A percentile compares a stretch with the other conserved stretches of the same genome.
phyloP scores from a whole-genome alignment of 2,797 vertebrate species.

The Tragelaphus oryx region DNA sequence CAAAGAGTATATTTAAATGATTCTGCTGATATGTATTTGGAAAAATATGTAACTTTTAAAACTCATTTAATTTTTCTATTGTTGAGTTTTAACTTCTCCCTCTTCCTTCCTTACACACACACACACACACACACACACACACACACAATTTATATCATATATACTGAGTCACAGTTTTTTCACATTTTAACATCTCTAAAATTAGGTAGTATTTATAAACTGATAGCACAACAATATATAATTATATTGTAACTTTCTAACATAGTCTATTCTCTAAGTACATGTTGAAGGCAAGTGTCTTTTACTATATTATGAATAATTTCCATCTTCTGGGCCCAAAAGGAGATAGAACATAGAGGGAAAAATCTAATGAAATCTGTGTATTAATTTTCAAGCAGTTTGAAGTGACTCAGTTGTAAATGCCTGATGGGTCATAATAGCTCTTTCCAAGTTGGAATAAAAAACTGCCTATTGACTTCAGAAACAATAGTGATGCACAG shows the following conservation, averaged over 20 bases:
- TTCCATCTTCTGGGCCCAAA: constrained; percentile 31
- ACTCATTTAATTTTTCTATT: not conserved
- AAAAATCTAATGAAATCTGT: constrained; percentile 55
- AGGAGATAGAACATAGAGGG: not conserved
- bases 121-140: not conserved
- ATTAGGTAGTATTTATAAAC: not conserved
- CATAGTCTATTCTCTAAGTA: not conserved
- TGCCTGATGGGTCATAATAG: constrained; percentile 60
- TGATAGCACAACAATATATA: not conserved
- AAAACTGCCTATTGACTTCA: constrained; percentile 50
- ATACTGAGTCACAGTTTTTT: not conserved
- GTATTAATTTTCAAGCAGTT: constrained; percentile 67
- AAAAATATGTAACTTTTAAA: not conserved
- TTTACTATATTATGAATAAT: constrained; percentile 33
- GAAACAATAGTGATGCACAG: constrained; percentile 18
- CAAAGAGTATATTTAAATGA: not conserved
- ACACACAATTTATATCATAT: not conserved
- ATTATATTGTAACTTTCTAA: constrained; percentile 7
- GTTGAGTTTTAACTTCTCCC: not conserved
- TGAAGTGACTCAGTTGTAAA: constrained; percentile 64
- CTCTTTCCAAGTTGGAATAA: constrained; percentile 61
- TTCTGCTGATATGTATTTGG: not conserved
- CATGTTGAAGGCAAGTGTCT: not conserved
- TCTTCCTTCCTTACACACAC: not conserved
- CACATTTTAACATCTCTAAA: constrained; percentile 13